A percentile compares a stretch with the other conserved stretches of the same genome.
phyloP scores from a whole-genome alignment of 53 echinoderm and acorn worm species.

The Stichopus horrens region DNA sequence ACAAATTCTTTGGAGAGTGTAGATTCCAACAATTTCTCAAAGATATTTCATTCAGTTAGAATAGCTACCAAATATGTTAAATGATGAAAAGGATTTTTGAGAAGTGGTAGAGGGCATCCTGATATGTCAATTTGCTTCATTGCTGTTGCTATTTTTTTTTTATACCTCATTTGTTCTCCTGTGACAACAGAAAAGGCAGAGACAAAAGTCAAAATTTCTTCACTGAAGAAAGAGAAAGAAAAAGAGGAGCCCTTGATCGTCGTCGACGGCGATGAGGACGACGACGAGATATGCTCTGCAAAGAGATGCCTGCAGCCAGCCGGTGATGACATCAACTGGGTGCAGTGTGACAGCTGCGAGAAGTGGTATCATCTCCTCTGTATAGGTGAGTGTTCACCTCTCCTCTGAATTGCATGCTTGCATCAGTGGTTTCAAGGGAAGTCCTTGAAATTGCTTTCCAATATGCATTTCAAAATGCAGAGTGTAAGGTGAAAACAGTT shows the following conservation, averaged over 20 bases:
- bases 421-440: neutral
- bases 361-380: conserved; percentile 98
- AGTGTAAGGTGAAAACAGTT: no score
- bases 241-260: conserved; percentile 75
- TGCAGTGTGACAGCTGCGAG: conserved; percentile 98
- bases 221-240: conserved; percentile 53
- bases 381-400: conserved; percentile 71
- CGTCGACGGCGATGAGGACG: conserved; percentile 94
- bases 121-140: no score
- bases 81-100: no score
- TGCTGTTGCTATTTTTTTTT: neutral
- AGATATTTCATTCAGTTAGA: no score
- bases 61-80: no score
- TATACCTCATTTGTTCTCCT: neutral
- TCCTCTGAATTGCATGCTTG: neutral
- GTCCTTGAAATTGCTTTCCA: no score
- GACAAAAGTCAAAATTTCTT: conserved; percentile 13
- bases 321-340: conserved; percentile 99
- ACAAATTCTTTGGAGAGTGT: no score
- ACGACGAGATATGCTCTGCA: conserved; percentile 96
- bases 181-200: conserved; percentile 22
- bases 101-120: no score
- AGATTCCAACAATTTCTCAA: no score
- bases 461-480: no score
- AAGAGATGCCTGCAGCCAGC: conserved; percentile 91